Base-by-base conservation (phyloP, 1,140 invertebrate genomes). In the Euwallacea similis region DNA sequence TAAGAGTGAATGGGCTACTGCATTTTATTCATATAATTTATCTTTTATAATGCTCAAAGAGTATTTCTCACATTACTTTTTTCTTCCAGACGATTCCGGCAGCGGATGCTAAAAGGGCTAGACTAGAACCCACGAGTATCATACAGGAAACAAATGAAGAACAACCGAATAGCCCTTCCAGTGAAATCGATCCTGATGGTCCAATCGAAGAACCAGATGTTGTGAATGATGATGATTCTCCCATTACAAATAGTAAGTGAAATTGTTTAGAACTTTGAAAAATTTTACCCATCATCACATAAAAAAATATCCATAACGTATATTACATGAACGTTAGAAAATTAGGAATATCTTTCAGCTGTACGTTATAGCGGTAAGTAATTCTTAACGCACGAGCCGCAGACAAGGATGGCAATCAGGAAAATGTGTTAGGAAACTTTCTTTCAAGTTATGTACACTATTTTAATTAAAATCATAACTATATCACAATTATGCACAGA, bases 231-330 rank as follows among this genome's bases (percentile, higher is more conserved):
- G 78, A 78, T 60, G 77, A 78, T 58, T 71, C 72, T 53, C 63
- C 75, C 50, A 74, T 75, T 63, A 77, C 75, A 41, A 78, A 74
- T 46, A 78, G 77, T 78, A 73, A 69, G 73, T 69, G 6, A 33
- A 33, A 33, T 33, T 33, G 21, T 4, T 33, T 4, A 33, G 4
- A 33, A 60, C 10, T 6, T 0, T 15, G 16, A 7, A 16, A 16
- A 44, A 11, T 61, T 61, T 61, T 33, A 33, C 21, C 21, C 21
- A 33, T 4, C 4, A 33, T 4, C 4, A 33, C 21, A 33, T 33
- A 2, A 33, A 4, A 33, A 33, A 33, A 33, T 33, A 33, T 33
- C 21, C 21, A 33, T 33, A 33, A 33, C 21, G 4, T 4, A 4
- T 33, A 33, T 33, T 4, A 33, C 21, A 33, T 4, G 21, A 33